Evolutionary conservation across 2,888 invertebrate species (phyloP), one percentile per base, ranked within the genome.

Genomic region (Andrena fulva): DNA sequence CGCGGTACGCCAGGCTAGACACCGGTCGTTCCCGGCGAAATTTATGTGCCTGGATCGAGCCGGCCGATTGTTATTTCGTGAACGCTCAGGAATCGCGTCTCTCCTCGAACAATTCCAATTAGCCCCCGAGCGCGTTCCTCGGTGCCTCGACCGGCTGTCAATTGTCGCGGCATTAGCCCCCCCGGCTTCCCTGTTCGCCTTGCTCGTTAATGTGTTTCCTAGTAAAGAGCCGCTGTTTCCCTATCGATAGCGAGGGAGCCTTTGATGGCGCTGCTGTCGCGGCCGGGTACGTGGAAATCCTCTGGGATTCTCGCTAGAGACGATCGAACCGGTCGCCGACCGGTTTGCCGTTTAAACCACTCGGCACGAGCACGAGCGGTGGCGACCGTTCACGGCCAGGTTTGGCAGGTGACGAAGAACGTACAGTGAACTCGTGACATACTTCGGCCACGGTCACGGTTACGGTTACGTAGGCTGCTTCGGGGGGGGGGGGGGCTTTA

Each of bases 281-380:
- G 20, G 60, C 50, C 63, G 71, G 62, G 12, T 85, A 77, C 76
- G 60, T 73, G 78, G 80, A 81, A 85, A 86, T 82, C 56, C 75
- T n/a, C 42, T 42, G 54, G 78, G 64, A 83, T 81, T 81, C 83
- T 80, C 63, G 74, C 42, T 72, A 73, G 71, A 59, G 42, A 62
- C 52, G 59, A 68, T 56, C 75, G 74, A 86, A 86, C 86, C 86
- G 86, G 86, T 86, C 62, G 63, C 16, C 85, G 69, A 83, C 78
- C 78, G 78, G 83, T 84, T 75, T 42, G 66, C 59, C 64, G 64
- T 52, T 75, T 69, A 24, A 67, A 12, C 27, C 31, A n/a, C 2
- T 35, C 56, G 35, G 27, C 42, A 50, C 2, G 71, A 64, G 56
- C 35, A 10, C 54, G 29, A 7, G 48, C 7, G 50, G 16, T 12